A percentile compares a stretch with the other conserved stretches of the same genome.
Conservation (phyloP, 2,888 invertebrate genomes). For the Perizoma flavofasciatum region DNA sequence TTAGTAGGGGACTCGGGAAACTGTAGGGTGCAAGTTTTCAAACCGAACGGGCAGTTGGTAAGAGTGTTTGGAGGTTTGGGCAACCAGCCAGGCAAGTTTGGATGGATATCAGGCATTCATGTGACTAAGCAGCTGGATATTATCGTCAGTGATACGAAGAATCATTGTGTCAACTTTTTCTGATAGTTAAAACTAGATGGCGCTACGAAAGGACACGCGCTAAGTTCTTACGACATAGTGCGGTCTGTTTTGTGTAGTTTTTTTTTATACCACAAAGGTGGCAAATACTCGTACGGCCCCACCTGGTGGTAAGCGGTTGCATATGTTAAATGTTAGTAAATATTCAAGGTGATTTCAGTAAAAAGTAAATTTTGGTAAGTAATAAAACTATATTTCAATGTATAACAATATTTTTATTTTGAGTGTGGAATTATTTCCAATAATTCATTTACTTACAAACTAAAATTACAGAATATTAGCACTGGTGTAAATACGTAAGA, state of each 20-base stretch:
- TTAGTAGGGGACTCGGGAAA: slow-evolving; percentile 92
- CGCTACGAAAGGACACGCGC: neutral
- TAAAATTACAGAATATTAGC: slow-evolving; percentile 51
- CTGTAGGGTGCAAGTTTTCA: slow-evolving; percentile 89
- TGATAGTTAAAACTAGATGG: slow-evolving; percentile 41
- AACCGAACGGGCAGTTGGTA: slow-evolving; percentile 87
- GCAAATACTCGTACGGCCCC: no score
- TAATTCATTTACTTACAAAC: slow-evolving; percentile 49
- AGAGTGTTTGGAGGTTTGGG: slow-evolving; percentile 85
- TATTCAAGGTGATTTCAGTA: no score
- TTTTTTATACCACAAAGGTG: no score
- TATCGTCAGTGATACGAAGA: slow-evolving; percentile 85
- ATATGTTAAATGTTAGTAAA: no score
- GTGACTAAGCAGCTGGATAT: slow-evolving; percentile 85
- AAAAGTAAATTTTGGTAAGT: neutral
- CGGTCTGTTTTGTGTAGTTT: no score
- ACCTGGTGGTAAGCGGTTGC: no score
- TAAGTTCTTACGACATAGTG: no score
- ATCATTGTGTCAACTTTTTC: slow-evolving; percentile 75
- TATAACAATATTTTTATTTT: slow-evolving; percentile 60
- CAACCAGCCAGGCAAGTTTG: slow-evolving; percentile 79
- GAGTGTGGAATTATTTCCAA: slow-evolving; percentile 50
- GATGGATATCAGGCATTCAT: slow-evolving; percentile 88
- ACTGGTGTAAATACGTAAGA: slow-evolving; percentile 46
- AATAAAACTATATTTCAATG: slow-evolving; percentile 26